These are phyloP conservation scores for Drosophila fulvimacula DNA, from an alignment of 2,888 invertebrate genomes.

Conservation along the genomic window DNA sequence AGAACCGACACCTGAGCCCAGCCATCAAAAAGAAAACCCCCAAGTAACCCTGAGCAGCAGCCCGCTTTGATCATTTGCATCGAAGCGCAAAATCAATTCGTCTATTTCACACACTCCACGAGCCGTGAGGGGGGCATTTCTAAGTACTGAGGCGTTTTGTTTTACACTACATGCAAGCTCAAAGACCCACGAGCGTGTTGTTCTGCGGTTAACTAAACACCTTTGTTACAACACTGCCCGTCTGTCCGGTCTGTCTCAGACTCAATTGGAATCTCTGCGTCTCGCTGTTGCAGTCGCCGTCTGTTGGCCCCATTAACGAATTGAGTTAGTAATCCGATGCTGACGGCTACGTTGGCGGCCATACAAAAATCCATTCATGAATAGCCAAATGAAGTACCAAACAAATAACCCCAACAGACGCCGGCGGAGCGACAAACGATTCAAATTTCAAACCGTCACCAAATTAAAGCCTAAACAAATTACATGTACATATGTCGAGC, in stretches of 20 bases:
- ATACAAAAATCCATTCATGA: constrained; percentile 58
- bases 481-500: constrained; percentile 5
- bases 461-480: constrained; percentile 8
- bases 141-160: constrained; percentile 66
- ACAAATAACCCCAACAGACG: constrained; percentile 18
- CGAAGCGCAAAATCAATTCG: constrained; percentile 77
- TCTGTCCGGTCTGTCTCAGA: constrained; percentile 12
- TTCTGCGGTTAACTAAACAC: constrained; percentile 63
- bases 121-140: not conserved
- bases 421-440: constrained; percentile 6
- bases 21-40: constrained; percentile 29
- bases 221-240: constrained; percentile 51
- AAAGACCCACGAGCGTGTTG: constrained; percentile 49
- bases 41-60: constrained; percentile 30
- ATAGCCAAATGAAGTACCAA: constrained; percentile 35
- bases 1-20: constrained; percentile 53
- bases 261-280: constrained; percentile 31
- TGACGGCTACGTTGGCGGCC: constrained; percentile 49
- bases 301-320: constrained; percentile 59
- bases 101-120: constrained; percentile 65
- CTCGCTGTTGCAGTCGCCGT: constrained; percentile 42
- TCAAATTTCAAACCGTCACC: constrained; percentile 23
- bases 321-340: constrained; percentile 71
- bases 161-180: constrained; percentile 61
- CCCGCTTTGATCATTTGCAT: constrained; percentile 78